Conservation (phyloP, 2,113 vertebrate genomes). For the Turdus rufiventris region DNA sequence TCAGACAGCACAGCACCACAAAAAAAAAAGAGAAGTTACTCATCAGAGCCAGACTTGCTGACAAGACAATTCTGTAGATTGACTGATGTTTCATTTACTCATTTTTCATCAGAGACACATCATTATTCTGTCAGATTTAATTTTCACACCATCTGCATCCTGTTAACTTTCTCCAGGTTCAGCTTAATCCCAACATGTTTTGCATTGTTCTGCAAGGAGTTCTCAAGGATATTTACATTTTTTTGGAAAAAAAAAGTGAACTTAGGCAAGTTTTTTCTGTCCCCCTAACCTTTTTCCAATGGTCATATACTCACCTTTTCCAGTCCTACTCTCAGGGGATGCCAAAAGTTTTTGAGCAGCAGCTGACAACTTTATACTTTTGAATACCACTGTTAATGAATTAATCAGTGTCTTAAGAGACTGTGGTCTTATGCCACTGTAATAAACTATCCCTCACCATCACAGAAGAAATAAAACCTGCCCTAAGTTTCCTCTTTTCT, state of each 20-base stretch:
- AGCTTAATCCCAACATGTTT: neutral
- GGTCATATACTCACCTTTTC: neutral
- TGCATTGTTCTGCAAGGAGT: neutral
- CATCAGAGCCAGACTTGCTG: neutral
- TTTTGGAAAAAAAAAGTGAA: neutral
- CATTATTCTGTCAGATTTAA: neutral
- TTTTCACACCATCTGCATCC: slow-evolving; percentile 55
- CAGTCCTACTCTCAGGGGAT: neutral
- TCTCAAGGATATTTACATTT: slow-evolving; percentile 19
- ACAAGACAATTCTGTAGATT: neutral
- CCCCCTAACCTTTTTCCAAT: neutral
- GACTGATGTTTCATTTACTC: slow-evolving; percentile 11
- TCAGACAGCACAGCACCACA: neutral
- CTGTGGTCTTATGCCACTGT: neutral
- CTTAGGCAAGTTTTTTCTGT: neutral
- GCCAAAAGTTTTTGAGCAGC: neutral
- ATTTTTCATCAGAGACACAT: slow-evolving; percentile 14
- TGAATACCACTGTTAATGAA: neutral
- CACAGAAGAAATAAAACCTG: neutral
- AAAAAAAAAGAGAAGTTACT: neutral
- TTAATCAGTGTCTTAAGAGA: neutral
- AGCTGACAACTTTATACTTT: neutral
- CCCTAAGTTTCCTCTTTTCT: neutral
- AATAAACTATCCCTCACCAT: neutral
- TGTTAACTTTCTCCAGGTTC: slow-evolving; percentile 40